Evolutionary conservation across 2,113 vertebrate genomes (phyloP).

Genomic region (Hassar affinis): DNA sequence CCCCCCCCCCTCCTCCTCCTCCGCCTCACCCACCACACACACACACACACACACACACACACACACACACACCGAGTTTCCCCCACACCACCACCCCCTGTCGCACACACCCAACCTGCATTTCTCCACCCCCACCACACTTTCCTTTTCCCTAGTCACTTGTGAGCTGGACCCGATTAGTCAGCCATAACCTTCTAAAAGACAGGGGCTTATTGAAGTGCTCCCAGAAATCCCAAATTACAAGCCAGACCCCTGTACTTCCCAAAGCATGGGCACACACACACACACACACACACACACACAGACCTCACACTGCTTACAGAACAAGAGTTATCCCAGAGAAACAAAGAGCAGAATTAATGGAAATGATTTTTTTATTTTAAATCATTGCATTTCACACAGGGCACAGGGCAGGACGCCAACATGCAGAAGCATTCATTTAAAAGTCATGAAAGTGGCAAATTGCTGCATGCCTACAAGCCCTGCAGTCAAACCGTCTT

Average conservation of each 20-base stretch:
- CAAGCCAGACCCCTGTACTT: constrained; percentile 50
- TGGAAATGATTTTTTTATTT: not conserved
- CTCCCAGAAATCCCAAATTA: constrained; percentile 58
- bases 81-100: not conserved
- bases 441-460: constrained; percentile 37
- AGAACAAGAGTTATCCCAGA: constrained; percentile 29
- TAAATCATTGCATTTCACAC: constrained; percentile 42
- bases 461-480: constrained; percentile 10
- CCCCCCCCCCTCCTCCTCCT: constrained; percentile 15
- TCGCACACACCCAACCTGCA: constrained; percentile 22
- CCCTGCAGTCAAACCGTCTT: constrained; percentile 18
- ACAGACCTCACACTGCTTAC: constrained; percentile 39
- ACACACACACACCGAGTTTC: not conserved
- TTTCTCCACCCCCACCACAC: constrained; percentile 19
- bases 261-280: constrained; percentile 39
- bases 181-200: constrained; percentile 53
- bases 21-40: constrained; percentile 21
- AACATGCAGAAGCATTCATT: constrained; percentile 19
- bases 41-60: constrained; percentile 11
- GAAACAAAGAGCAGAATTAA: constrained; percentile 38
- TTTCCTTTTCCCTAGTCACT: constrained; percentile 41
- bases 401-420: constrained; percentile 30
- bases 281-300: constrained; percentile 38
- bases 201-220: constrained; percentile 46
- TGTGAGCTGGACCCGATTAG: constrained; percentile 53